phyloP scores from a whole-genome alignment of 2,888 invertebrate genomes.

The Habrosyne pyritoides region DNA sequence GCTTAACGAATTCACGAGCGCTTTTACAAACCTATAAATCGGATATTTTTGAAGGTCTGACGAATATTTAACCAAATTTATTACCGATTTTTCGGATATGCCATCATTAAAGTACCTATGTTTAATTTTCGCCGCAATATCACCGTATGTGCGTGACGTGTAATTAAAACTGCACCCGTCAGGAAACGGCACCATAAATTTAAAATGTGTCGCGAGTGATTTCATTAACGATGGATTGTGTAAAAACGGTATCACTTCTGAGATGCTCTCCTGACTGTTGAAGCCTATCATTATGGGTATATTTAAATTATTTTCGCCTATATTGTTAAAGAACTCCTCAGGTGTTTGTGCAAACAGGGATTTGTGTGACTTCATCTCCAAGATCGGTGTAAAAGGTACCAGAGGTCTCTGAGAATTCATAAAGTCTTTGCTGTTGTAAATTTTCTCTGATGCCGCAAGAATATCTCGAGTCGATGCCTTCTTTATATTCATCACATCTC shows the following conservation, averaged over 20 bases:
- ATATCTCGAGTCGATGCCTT: conserved; percentile 54
- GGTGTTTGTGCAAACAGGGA: conserved; percentile 50
- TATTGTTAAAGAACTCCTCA: conserved; percentile 35
- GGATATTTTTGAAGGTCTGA: conserved; percentile 74
- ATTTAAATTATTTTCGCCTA: conserved; percentile 23
- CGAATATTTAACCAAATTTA: conserved; percentile 63
- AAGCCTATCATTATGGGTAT: conserved; percentile 77
- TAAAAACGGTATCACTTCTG: conserved; percentile 71
- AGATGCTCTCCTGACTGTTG: conserved; percentile 75
- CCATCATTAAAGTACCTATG: conserved; percentile 57
- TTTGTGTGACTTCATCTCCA: conserved; percentile 49
- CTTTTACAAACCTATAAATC: conserved; percentile 67
- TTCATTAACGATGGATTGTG: conserved; percentile 61
- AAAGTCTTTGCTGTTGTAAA: conserved; percentile 60
- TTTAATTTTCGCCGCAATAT: conserved; percentile 57
- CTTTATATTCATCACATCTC: conserved; percentile 35
- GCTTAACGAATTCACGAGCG: conserved; percentile 38
- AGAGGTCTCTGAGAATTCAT: conserved; percentile 65
- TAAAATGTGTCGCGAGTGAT: conserved; percentile 55
- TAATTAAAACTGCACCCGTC: conserved; percentile 59
- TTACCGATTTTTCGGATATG: conserved; percentile 54
- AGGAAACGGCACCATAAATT: conserved; percentile 71
- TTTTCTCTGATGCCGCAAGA: conserved; percentile 52
- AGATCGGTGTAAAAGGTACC: conserved; percentile 66
- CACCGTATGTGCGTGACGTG: conserved; percentile 48